Base-by-base conservation (phyloP, 2,113 vertebrate species). In the Cichladusa arquata region DNA sequence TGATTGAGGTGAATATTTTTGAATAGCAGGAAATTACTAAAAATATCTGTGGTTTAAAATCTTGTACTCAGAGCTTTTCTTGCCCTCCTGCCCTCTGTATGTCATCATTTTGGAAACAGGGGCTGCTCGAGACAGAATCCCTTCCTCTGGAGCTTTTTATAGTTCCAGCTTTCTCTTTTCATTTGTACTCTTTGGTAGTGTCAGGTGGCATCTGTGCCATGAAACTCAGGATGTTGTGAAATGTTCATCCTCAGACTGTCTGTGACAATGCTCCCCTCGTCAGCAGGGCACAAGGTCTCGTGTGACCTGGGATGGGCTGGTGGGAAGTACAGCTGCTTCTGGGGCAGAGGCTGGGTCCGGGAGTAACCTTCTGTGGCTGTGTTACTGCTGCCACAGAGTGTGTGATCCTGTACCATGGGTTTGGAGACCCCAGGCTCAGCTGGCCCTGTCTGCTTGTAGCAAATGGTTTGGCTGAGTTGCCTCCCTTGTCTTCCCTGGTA, bases 141-240 rank as follows among this genome's bases (percentile, higher is more conserved):
- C 19, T 94, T 70, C 48, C 56, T 82, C 58, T n/a, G 25, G 28
- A 88, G 47, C 60, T 93, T 81, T 82, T 72, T 65, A 65, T 91
- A 82, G 42, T 31, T 64, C 57, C 1, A 6, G 1, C 54, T 91
- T 85, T 95, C 33, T 67, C 47, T 91, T 80, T 81, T 57, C 40
- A 42, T 89, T 81, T 1, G 16, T 50, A 77, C 40, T 31, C 1
- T 1, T 38, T 83, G 62, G 23, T 76, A 18, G 65, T 19, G 45
- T 64, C 40, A n/a, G 18, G 53, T 67, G 53, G 44, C 47, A 18
- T 74, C 47, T 4, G 19, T 50, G 69, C 26, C 1, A 2, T 50
- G 45, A 60, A 83, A 69, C 47, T 83, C 66, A n/a, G 87, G 84
- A 65, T 94, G 44, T 94, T 96, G 81, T 85, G 81, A 93, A 93